These are phyloP conservation scores for Babylonia areolata DNA, from an alignment of 1,140 invertebrate genomes.

Conservation along the genomic window DNA sequence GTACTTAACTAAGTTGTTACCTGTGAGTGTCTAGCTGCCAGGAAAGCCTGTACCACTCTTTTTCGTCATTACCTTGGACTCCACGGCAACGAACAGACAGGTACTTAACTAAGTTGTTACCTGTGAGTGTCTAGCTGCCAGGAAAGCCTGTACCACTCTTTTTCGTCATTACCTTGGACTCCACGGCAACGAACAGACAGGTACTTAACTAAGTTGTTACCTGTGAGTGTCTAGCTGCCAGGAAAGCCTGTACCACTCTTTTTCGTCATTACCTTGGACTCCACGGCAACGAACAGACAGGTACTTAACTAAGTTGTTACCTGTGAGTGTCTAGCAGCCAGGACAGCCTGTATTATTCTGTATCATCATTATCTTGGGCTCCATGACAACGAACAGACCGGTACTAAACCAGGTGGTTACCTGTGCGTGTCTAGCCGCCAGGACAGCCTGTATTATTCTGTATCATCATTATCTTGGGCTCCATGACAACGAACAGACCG, in stretches of 20 bases:
- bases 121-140: constrained; percentile 70
- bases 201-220: no score
- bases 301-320: constrained; percentile 67
- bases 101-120: no score
- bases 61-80: no score
- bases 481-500: constrained; percentile 36
- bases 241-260: constrained; percentile 69
- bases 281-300: no score
- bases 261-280: no score
- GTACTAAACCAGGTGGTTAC: constrained; percentile 67
- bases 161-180: no score
- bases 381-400: no score
- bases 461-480: constrained; percentile 74
- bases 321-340: constrained; percentile 70
- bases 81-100: no score
- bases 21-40: constrained; percentile 70
- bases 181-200: no score
- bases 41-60: constrained; percentile 69
- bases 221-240: constrained; percentile 70
- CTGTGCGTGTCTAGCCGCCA: constrained; percentile 70
- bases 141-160: constrained; percentile 69
- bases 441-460: constrained; percentile 69
- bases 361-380: no score
- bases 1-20: no score
- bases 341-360: constrained; percentile 69